These are phyloP conservation scores for Herminia tarsipennalis DNA, from an alignment of 2,888 invertebrate genomes.

Conservation along the genomic window DNA sequence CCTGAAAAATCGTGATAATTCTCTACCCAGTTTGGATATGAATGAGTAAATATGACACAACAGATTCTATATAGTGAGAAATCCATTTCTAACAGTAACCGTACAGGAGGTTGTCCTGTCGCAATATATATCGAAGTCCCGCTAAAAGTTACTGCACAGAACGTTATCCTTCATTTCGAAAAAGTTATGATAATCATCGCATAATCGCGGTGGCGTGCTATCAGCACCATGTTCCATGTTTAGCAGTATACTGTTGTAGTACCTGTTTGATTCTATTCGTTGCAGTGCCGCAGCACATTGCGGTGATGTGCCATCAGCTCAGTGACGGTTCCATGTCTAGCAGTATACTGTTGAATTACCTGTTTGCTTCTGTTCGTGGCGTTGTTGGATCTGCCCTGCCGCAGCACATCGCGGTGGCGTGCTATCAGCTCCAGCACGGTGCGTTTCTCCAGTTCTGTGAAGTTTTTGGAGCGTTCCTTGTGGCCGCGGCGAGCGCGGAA, in stretches of 20 bases:
- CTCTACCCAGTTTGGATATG: too few relatives aligned
- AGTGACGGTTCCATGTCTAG: not conserved
- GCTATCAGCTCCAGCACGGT: conserved; percentile 82
- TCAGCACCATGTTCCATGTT: too few relatives aligned
- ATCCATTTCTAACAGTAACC: too few relatives aligned
- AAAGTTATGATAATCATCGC: too few relatives aligned
- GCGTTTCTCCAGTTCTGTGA: conserved; percentile 82
- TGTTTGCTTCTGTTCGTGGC: conserved; percentile 83
- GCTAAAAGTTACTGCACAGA: too few relatives aligned
- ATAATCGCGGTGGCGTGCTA: too few relatives aligned
- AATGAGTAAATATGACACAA: too few relatives aligned
- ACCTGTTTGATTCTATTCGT: not conserved
- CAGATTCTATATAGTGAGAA: too few relatives aligned
- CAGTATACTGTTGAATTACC: conserved; percentile 48
- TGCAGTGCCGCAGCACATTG: not conserved
- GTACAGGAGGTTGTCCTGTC: too few relatives aligned
- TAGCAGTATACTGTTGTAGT: not conserved
- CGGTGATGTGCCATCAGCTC: not conserved
- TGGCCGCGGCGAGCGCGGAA: conserved; percentile 80
- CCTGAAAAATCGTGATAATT: too few relatives aligned
- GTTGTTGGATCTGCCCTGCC: conserved; percentile 84
- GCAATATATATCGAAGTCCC: too few relatives aligned
- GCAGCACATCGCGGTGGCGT: conserved; percentile 79
- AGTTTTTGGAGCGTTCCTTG: conserved; percentile 84
- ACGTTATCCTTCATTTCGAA: too few relatives aligned